These are phyloP conservation scores for Chrysolophus pictus DNA, from an alignment of 2,797 vertebrate genomes.

Conservation along the genomic window DNA sequence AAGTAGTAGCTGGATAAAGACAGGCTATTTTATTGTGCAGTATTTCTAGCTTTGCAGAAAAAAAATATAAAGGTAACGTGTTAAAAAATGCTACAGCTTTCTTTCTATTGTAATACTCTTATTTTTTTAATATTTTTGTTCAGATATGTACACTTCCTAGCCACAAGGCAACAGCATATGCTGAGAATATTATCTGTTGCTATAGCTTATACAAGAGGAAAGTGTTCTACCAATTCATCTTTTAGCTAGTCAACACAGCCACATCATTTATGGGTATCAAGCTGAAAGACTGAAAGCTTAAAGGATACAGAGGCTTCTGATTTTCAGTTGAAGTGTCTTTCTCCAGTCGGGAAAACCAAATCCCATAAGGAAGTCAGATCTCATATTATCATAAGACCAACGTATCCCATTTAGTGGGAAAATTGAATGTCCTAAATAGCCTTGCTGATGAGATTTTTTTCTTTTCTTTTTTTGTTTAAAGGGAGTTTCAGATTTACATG, in stretches of 20 bases:
- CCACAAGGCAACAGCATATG: rapidly evolving
- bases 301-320: neutral
- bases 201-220: neutral
- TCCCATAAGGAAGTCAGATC: neutral
- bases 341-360: neutral
- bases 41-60: neutral
- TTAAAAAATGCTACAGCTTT: neutral
- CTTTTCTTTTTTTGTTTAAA: neutral
- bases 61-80: neutral
- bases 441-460: neutral
- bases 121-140: neutral
- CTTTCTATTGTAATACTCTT: neutral
- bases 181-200: neutral
- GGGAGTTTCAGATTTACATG: neutral
- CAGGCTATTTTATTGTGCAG: neutral
- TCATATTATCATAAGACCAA: neutral
- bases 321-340: neutral
- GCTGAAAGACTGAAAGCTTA: neutral
- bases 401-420: slow-evolving; percentile 18
- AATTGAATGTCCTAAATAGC: slow-evolving; percentile 28
- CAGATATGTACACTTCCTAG: neutral
- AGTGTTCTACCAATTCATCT: neutral
- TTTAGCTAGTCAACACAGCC: neutral
- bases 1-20: neutral
- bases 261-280: neutral